phyloP scores from a whole-genome alignment of 2,113 vertebrate species.

The Dromiciops gliroides region DNA sequence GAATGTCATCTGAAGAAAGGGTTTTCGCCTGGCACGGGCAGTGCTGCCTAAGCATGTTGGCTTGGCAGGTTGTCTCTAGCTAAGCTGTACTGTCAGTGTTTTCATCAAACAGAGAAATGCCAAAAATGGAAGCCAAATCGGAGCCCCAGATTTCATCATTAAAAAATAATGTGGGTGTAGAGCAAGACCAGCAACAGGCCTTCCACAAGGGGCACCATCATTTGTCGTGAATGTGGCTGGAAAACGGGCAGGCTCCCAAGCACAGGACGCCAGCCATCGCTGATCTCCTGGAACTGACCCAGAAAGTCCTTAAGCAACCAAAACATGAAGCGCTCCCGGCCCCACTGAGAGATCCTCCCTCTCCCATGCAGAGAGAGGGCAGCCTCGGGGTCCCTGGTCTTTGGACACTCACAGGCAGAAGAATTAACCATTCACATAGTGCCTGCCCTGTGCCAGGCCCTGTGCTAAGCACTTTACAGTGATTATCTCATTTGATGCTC shows the following conservation, averaged over 20 bases:
- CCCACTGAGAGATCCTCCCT: no score
- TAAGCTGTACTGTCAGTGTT: conserved; percentile 11
- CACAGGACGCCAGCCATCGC: not conserved
- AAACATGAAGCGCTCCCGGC: not conserved
- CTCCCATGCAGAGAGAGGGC: no score
- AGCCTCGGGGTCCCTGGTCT: no score
- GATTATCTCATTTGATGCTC: no score
- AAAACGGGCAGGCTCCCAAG: not conserved
- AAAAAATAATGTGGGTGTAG: not conserved
- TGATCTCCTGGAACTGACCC: not conserved
- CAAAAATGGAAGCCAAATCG: not conserved
- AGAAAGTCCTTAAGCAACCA: not conserved
- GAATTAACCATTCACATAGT: not conserved
- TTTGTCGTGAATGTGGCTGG: conserved; percentile 13
- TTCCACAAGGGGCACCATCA: not conserved
- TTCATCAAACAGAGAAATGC: conserved; percentile 15
- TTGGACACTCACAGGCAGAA: not conserved
- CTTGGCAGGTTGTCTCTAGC: not conserved
- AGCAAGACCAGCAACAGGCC: conserved; percentile 21
- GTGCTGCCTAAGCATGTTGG: not conserved
- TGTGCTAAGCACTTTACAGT: no score
- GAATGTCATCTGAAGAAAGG: not conserved
- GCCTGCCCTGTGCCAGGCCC: not conserved
- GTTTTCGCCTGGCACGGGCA: not conserved
- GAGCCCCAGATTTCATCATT: conserved; percentile 16